phyloP scores from a whole-genome alignment of 2,113 vertebrate genomes.

The Tetrao urogallus region DNA sequence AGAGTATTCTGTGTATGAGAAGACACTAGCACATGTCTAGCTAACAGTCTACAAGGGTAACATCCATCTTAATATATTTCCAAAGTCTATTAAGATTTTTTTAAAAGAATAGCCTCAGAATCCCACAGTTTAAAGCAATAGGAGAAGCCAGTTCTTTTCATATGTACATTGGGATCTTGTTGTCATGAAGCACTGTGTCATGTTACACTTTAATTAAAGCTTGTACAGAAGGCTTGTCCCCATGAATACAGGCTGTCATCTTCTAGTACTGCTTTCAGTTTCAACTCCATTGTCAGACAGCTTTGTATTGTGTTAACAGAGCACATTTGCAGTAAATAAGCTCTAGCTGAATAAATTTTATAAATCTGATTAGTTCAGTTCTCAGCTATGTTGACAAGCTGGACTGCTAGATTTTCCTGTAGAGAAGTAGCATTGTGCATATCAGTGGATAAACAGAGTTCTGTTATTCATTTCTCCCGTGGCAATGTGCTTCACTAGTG shows the following conservation, averaged over 20 bases:
- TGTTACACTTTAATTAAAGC: conserved; percentile 12
- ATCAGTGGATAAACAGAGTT: not conserved
- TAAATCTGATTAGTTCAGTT: not conserved
- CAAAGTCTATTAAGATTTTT: not conserved
- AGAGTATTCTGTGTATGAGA: not conserved
- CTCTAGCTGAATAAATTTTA: not conserved
- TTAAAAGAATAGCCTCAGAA: not conserved
- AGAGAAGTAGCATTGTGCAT: not conserved
- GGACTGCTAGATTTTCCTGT: not conserved
- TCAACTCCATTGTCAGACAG: not conserved
- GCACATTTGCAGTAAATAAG: not conserved
- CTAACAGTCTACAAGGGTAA: not conserved
- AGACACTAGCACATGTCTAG: not conserved
- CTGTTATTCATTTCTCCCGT: not conserved
- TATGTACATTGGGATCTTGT: not conserved
- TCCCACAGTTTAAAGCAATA: not conserved
- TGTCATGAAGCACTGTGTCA: not conserved
- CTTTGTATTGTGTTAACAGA: not conserved
- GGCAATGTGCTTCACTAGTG: not conserved
- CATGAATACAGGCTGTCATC: not conserved
- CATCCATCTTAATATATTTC: not conserved
- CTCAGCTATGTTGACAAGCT: not conserved
- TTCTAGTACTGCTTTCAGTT: conserved; percentile 15
- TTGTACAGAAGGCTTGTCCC: not conserved
- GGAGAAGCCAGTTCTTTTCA: not conserved